Conservation (phyloP, 2,888 invertebrate species). For the Gisinianus flammeolus region DNA sequence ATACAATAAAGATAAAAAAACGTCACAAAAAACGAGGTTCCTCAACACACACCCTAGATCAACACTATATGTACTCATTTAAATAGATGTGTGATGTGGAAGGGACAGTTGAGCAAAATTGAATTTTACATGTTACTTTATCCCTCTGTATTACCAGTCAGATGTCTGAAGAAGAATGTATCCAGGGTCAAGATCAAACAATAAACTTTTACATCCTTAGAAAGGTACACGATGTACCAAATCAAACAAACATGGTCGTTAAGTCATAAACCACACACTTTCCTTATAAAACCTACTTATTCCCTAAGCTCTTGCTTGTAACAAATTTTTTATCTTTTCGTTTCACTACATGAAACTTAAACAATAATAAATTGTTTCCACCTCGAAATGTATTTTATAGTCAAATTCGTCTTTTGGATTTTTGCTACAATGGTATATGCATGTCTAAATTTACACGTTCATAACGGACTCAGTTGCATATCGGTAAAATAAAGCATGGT, state of each 20-base stretch:
- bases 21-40: not conserved
- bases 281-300: not conserved
- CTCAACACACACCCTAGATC: not conserved
- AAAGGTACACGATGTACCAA: not conserved
- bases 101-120: not conserved
- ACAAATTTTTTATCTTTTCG: too few relatives aligned
- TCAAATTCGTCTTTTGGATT: not conserved
- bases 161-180: too few relatives aligned
- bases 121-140: too few relatives aligned
- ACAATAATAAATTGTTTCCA: too few relatives aligned
- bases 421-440: not conserved
- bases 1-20: too few relatives aligned
- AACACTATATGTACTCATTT: not conserved
- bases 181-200: constrained; percentile 6
- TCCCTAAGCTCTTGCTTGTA: too few relatives aligned
- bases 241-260: not conserved
- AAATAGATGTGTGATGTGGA: not conserved
- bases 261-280: not conserved
- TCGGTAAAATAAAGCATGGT: not conserved
- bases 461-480: not conserved
- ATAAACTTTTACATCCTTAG: not conserved
- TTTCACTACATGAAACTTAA: too few relatives aligned
- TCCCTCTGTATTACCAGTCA: not conserved
- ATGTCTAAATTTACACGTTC: not conserved
- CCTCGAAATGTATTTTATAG: too few relatives aligned